These are phyloP conservation scores for Lasioglossum malachurum DNA, from an alignment of 2,888 invertebrate genomes.

Conservation along the genomic window DNA sequence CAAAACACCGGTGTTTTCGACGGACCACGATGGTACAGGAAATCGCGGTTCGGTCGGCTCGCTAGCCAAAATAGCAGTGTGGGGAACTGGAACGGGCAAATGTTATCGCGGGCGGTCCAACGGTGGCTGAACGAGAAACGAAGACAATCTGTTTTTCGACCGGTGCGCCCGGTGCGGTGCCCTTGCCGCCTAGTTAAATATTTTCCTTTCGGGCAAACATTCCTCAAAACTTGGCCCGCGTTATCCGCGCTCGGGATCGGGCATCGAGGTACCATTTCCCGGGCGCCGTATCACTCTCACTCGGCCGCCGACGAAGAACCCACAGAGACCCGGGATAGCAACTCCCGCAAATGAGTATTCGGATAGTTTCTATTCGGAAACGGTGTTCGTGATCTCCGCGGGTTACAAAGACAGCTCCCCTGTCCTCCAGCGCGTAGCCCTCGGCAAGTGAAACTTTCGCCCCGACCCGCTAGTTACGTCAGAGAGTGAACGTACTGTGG, in stretches of 20 bases:
- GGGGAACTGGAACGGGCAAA: not conserved
- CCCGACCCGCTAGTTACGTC: not conserved
- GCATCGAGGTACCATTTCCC: conserved; percentile 19
- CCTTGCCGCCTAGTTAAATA: conserved; percentile 4
- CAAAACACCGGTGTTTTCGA: not conserved
- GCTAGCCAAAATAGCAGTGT: not conserved
- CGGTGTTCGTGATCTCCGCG: not conserved
- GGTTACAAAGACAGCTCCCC: not conserved
- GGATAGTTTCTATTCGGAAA: conserved; percentile 9
- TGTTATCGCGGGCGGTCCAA: not conserved
- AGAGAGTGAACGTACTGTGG: not conserved
- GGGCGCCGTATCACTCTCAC: conserved; percentile 2
- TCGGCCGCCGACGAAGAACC: not conserved
- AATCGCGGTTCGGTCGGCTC: not conserved
- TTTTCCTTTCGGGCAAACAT: conserved; percentile 23
- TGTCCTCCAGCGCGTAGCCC: not conserved
- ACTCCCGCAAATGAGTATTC: conserved; percentile 19
- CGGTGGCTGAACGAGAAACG: not conserved
- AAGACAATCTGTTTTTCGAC: conserved; percentile 10
- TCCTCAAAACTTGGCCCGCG: not conserved
- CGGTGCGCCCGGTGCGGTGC: not conserved
- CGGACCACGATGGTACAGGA: not conserved
- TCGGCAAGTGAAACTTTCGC: not conserved
- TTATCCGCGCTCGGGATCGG: not conserved
- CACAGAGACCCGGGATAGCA: not conserved